phyloP scores from a whole-genome alignment of 37 sponge, comb jelly and placozoan genomes.

The Crambe crambe region DNA sequence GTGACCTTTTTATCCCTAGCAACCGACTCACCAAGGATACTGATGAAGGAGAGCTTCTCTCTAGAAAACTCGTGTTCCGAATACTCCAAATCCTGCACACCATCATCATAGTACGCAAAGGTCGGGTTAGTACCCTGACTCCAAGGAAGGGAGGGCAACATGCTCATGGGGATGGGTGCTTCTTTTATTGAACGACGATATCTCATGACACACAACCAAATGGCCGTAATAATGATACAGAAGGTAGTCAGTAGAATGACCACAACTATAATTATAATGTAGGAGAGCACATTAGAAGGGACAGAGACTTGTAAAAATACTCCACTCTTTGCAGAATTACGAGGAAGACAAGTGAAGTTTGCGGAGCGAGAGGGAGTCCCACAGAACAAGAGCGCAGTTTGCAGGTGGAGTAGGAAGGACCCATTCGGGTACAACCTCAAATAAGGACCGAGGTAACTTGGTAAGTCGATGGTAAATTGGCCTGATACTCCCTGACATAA shows the following conservation, averaged over 20 bases:
- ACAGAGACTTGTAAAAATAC: background rate
- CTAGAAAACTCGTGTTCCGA: background rate
- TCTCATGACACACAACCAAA: background rate
- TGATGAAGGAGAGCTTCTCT: background rate
- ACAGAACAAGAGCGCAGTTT: constrained; percentile 5
- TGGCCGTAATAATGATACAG: background rate
- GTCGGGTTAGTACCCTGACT: background rate
- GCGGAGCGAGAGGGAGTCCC: background rate
- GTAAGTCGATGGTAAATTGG: background rate
- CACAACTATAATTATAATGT: background rate
- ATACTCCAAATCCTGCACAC: background rate
- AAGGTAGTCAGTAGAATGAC: background rate
- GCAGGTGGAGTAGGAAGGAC: background rate
- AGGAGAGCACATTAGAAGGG: background rate
- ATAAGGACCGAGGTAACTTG: background rate
- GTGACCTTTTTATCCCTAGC: background rate
- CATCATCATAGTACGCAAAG: background rate
- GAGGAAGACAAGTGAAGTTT: background rate
- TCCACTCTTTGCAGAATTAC: background rate
- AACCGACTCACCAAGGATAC: background rate
- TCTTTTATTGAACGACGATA: background rate
- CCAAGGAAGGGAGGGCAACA: background rate
- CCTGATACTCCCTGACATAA: constrained; percentile 1
- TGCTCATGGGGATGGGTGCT: background rate
- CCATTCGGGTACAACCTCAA: background rate